phyloP scores from a whole-genome alignment of 2,797 vertebrate genomes.

The Mormyrops boulengeri region DNA sequence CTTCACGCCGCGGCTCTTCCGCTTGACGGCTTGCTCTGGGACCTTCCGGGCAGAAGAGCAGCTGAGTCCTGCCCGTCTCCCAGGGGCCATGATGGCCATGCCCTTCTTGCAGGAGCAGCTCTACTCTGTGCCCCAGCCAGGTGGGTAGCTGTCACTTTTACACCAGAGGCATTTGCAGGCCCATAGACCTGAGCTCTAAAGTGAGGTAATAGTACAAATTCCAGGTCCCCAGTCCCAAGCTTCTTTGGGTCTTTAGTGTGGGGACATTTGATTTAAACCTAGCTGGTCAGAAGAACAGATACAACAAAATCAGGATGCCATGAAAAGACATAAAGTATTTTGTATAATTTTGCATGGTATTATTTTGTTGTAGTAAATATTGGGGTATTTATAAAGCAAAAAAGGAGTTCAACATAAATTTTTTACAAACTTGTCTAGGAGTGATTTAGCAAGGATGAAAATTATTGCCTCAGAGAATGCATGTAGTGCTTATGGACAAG shows the following conservation, averaged over 20 bases:
- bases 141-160: slow-evolving; percentile 39
- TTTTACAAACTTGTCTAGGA: background rate
- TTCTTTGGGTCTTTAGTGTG: background rate
- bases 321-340: background rate
- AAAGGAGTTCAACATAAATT: background rate
- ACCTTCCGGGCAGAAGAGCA: slow-evolving; percentile 61
- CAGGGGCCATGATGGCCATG: slow-evolving; percentile 60
- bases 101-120: slow-evolving; percentile 73
- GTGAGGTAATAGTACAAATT: background rate
- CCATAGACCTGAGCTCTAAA: background rate
- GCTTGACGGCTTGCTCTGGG: slow-evolving; percentile 59
- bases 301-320: background rate
- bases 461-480: background rate
- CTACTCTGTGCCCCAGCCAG: slow-evolving; percentile 64
- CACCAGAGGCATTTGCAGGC: background rate
- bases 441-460: background rate
- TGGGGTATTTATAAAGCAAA: background rate
- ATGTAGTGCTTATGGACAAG: background rate
- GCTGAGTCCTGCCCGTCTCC: slow-evolving; percentile 51
- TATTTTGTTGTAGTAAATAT: background rate
- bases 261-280: background rate
- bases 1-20: slow-evolving; percentile 65
- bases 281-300: background rate
- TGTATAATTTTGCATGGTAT: background rate
- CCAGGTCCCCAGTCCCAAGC: background rate